Conservation (phyloP, 2,888 invertebrate genomes). For the Idaea straminata region DNA sequence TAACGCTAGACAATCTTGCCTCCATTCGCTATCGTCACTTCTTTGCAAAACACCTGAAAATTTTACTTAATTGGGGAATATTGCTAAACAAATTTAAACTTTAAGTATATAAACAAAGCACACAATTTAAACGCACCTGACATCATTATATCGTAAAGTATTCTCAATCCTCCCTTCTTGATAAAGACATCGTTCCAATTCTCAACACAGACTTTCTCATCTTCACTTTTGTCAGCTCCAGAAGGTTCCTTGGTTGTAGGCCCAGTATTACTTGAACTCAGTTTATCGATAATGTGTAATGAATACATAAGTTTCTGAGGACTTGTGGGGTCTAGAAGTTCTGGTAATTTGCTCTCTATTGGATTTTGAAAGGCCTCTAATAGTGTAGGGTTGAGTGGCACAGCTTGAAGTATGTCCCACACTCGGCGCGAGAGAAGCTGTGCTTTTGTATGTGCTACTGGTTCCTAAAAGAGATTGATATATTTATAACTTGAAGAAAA, state of each 20-base stretch:
- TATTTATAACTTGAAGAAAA: not conserved
- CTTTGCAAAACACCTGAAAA: constrained; percentile 83
- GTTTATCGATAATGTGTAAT: constrained; percentile 88
- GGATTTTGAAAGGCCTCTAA: constrained; percentile 91
- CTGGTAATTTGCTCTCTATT: constrained; percentile 83
- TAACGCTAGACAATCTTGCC: constrained; percentile 95
- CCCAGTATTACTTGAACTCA: constrained; percentile 58
- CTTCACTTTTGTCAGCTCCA: constrained; percentile 54
- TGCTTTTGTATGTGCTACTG: constrained; percentile 90
- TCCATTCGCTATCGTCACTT: constrained; percentile 92
- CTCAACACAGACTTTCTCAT: constrained; percentile 56
- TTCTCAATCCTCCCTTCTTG: constrained; percentile 91
- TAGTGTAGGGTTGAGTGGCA: constrained; percentile 94
- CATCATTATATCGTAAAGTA: constrained; percentile 95
- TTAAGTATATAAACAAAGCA: not conserved
- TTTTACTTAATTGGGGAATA: not conserved
- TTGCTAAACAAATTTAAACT: not conserved
- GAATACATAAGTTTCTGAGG: constrained; percentile 98
- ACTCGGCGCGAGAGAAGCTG: constrained; percentile 94
- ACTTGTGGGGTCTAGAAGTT: constrained; percentile 91
- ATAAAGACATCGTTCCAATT: constrained; percentile 91
- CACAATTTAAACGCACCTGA: constrained; percentile 79
- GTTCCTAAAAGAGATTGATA: constrained; percentile 70
- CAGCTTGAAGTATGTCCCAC: constrained; percentile 95
- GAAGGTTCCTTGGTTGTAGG: constrained; percentile 53